Base-by-base conservation (phyloP, 2,888 invertebrate species). In the Drosophila acutilabella region DNA sequence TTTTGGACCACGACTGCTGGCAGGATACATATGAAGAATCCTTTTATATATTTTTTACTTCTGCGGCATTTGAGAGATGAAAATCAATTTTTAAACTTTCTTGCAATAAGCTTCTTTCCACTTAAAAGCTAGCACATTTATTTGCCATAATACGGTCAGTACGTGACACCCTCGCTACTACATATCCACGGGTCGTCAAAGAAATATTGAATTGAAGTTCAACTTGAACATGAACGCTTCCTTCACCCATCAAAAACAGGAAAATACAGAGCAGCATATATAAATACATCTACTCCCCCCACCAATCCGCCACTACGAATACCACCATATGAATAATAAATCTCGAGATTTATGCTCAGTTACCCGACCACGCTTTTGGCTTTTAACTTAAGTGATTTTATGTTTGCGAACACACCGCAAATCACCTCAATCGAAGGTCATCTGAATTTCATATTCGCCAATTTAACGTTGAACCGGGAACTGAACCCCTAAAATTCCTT, bases 61-160 rank as follows among this genome's bases (percentile, higher is more conserved):
- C 61, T 68, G 80, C 77, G 52, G 41, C 71, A 67, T 67, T 78
- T 54, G 64, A 59, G 66, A 71, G 64, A 88, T 85, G 77, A 88
- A 89, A 85, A 89, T 85, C 84, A 79, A 85, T 89, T 89, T 85
- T 89, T 77, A 85, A 89, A 81, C 80, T 89, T 89, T 80, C 56
- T 26, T 64, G 74, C 82, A 85, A 88, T 81, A 88, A 69, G 69
- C 56, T 66, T 50, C 62, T 50, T 54, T 38, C 54, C 20, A 33
- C 36, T 36, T 23, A 23, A 45, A 16, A 52, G 52, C 50, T 48
- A 64, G 81, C 78, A 82, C 90, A 91, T 90, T 91, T 91, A 90
- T 90, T 83, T 90, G 90, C 86, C 86, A 88, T 88, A 89, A 88
- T 87, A 88, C 77, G 79, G 72, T 45, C 59, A 56, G 79, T 88